Conservation (phyloP, 2,888 invertebrate genomes). For the Dinocampus coccinellae region DNA sequence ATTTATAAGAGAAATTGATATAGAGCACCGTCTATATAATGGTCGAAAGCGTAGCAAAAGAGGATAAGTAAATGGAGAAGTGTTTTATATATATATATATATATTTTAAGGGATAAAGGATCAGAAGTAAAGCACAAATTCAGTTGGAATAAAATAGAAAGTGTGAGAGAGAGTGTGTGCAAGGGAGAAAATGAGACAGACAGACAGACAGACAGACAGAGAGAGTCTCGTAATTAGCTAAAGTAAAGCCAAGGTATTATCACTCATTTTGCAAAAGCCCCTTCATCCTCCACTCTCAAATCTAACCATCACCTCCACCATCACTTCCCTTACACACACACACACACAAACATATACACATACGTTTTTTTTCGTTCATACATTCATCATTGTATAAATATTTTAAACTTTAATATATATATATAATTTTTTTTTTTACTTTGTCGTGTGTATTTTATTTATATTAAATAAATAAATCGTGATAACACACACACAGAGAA, state of each 20-base stretch:
- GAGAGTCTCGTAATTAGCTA: conserved; percentile 66
- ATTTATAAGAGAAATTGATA: background rate
- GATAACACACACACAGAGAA: no score
- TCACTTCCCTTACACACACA: conserved; percentile 15
- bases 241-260: conserved; percentile 68
- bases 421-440: background rate
- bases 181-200: conserved; percentile 35
- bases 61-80: conserved; percentile 21
- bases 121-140: conserved; percentile 18
- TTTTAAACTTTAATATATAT: conserved; percentile 44
- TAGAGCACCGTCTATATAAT: background rate
- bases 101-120: conserved; percentile 16
- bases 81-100: background rate
- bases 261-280: conserved; percentile 62
- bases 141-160: conserved; percentile 12
- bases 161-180: conserved; percentile 31
- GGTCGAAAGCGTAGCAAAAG: conserved; percentile 31
- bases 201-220: conserved; percentile 37
- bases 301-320: conserved; percentile 10
- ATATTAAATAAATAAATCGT: background rate
- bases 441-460: background rate
- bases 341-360: conserved; percentile 40
- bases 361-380: conserved; percentile 40
- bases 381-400: conserved; percentile 44
- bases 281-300: conserved; percentile 33